Base-by-base conservation (phyloP, 2,888 invertebrate species). In the Lasioglossum pauxillum region DNA sequence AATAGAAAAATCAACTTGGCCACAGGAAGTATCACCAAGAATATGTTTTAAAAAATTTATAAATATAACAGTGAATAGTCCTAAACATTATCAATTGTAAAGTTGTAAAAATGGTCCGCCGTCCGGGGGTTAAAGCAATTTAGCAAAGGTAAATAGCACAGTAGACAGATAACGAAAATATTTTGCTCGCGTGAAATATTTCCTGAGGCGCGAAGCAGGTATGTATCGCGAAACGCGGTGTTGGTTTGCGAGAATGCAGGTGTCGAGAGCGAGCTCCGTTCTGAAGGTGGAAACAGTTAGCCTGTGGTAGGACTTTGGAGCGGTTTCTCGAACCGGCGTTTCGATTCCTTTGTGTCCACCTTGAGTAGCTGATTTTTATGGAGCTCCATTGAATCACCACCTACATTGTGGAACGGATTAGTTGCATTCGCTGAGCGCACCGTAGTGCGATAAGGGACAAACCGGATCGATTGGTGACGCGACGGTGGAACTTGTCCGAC, bases 401-500 rank as follows among this genome's bases (percentile, higher is more conserved):
- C 23, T 53, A 23, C 53, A 3, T 53, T 0, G 23, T 23, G 0
- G 23, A 10, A 23, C 23, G 19, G 23, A 53, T 53, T 23, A 10
- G 23, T 23, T 23, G 23, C 3, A 23, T 53, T 53, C 23, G 53
- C 0, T 8, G 53, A 53, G 19, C 53, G 23, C 23, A 0, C 2
- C 53, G 53, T 3, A 10, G 2, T 7, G 53, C 53, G 8, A 23
- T 53, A 53, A 53, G 53, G 53, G 53, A 53, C 23, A 53, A 53
- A 53, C 53, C 53, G 53, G 53, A 53, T 53, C 23, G 8, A 53
- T 53, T 10, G 53, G 38, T n/a, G n/a, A 5, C 44, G n/a, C n/a
- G 72, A 57, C 49, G 35, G 23, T n/a, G 31, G 31, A 78, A 57
- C 77, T 77, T 35, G 83, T 77, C 46, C 73, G 53, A 73, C 49